Percentiles rank a stretch among this genome's conserved stretches.
Evolutionary conservation across 2,113 vertebrate species (phyloP).

Genomic region (Psilopsiagon aurifrons): DNA sequence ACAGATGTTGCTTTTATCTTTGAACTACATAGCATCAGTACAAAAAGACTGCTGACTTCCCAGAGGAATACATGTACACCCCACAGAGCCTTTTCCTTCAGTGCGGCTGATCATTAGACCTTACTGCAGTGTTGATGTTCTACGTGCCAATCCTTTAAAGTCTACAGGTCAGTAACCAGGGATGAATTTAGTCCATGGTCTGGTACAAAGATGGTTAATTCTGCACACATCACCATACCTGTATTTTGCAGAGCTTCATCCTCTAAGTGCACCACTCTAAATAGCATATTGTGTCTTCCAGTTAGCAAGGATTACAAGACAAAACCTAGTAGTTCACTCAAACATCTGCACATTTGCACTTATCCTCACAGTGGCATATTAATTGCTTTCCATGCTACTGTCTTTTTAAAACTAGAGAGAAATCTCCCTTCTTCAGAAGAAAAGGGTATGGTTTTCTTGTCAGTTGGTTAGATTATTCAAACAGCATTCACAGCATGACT

Average conservation of each 20-base stretch:
- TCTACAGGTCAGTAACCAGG: not conserved
- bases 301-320: not conserved
- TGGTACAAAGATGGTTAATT: not conserved
- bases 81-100: not conserved
- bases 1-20: not conserved
- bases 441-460: not conserved
- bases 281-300: not conserved
- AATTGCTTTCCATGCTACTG: not conserved
- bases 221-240: fast-evolving
- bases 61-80: not conserved
- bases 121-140: not conserved
- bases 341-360: not conserved
- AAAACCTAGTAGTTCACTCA: not conserved
- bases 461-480: not conserved
- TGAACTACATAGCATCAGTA: not conserved
- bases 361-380: not conserved
- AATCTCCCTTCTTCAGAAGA: not conserved
- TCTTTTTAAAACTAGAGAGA: not conserved
- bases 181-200: not conserved
- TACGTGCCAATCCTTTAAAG: not conserved
- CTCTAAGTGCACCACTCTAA: not conserved
- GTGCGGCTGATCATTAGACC: not conserved
- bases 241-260: not conserved
- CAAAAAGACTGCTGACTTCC: not conserved
- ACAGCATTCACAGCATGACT: not conserved